These are phyloP conservation scores for Stratiomys singularior DNA, from an alignment of 2,888 invertebrate genomes.

Conservation along the genomic window DNA sequence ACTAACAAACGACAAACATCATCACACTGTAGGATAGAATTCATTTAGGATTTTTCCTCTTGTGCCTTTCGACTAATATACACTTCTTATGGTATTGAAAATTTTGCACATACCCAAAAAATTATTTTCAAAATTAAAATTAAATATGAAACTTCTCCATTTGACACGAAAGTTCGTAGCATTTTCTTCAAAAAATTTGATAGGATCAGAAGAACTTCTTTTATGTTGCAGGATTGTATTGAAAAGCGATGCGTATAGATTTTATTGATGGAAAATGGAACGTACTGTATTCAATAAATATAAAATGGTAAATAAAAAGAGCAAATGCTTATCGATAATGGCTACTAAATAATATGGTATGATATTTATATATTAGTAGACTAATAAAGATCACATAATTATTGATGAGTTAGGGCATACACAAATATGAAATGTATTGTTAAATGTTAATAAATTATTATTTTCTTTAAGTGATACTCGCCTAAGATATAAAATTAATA, in stretches of 20 bases:
- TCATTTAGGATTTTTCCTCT: slow-evolving; percentile 4
- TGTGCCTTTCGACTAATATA: slow-evolving; percentile 3
- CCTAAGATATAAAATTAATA: slow-evolving; percentile 25
- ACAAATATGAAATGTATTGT: slow-evolving; percentile 30
- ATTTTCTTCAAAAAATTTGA: neutral
- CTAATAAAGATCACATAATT: slow-evolving; percentile 14
- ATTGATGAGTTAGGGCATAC: slow-evolving; percentile 17
- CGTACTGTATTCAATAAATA: neutral
- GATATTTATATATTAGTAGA: slow-evolving; percentile 21
- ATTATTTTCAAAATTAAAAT: neutral
- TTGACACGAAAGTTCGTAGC: neutral
- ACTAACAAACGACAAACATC: neutral
- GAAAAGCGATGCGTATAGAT: neutral
- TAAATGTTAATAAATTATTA: slow-evolving; percentile 37
- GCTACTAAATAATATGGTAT: slow-evolving; percentile 25
- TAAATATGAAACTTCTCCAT: no score
- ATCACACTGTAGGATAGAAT: slow-evolving; percentile 2
- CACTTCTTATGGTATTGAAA: neutral
- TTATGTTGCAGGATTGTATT: neutral
- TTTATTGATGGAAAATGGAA: neutral
- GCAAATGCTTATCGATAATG: slow-evolving; percentile 1
- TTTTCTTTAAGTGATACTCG: slow-evolving; percentile 34
- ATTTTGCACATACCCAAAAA: neutral
- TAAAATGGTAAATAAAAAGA: neutral
- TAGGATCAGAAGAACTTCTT: no score